These are phyloP conservation scores for Lucilia cuprina DNA, from an alignment of 1,140 invertebrate species.

Conservation along the genomic window DNA sequence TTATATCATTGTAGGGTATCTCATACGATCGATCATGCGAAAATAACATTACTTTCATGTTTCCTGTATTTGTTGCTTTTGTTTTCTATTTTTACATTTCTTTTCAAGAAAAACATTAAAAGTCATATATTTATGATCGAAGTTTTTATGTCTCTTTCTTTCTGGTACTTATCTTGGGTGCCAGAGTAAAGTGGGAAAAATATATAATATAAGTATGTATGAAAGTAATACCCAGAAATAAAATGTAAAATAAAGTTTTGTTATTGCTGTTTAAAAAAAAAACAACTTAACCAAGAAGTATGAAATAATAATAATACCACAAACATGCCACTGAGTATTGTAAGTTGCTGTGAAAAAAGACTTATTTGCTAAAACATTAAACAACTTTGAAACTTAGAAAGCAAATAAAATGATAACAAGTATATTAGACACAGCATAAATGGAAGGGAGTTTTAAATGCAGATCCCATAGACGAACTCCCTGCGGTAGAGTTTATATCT, in stretches of 20 bases:
- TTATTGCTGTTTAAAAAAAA: neutral
- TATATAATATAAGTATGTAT: neutral
- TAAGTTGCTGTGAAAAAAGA: no score
- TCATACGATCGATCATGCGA: no score
- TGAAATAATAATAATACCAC: neutral
- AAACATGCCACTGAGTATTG: neutral
- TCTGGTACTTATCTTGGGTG: neutral
- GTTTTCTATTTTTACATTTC: neutral
- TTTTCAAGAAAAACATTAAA: neutral
- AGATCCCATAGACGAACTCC: no score
- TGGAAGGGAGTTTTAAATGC: no score
- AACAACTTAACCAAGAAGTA: neutral
- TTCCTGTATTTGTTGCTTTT: neutral
- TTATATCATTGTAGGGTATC: no score
- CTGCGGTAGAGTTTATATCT: no score
- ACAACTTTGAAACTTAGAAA: no score
- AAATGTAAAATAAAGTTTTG: constrained; percentile 6
- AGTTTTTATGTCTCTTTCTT: neutral
- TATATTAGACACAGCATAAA: no score
- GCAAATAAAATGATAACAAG: no score
- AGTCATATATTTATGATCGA: constrained; percentile 15
- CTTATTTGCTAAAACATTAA: no score
- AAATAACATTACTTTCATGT: neutral
- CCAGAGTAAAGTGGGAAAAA: neutral
- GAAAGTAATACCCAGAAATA: neutral